Evolutionary conservation across 2,888 invertebrate species (phyloP), one percentile per base, ranked within the genome.

Genomic region (Synergus umbraculus): DNA sequence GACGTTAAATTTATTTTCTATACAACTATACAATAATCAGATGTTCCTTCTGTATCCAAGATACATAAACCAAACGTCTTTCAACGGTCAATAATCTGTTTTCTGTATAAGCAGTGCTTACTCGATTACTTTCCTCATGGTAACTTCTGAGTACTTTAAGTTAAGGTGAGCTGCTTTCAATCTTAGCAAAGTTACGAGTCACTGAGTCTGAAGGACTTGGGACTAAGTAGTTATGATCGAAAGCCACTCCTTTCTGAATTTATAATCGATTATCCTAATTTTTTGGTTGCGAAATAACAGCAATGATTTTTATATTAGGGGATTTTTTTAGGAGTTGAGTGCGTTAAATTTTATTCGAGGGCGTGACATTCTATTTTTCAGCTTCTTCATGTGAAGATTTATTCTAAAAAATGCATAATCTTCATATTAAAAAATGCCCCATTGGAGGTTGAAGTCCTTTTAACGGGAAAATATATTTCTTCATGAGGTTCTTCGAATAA

Each of bases 131-230:
- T 69, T 73, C 73, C 37, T 73, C 54, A 54, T 54, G 73, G 49
- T 49, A 73, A 73, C 54, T 73, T 73, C 73, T 73, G 37, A 37
- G 29, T 54, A 54, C 54, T 73, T 73, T 29, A 54, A 73, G 73
- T 73, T 73, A 73, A 73, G 73, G 73, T 73, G 54, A 73, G 73
- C 73, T 73, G 54, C 73, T 73, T 73, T 54, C 73, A 73, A 37
- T 73, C 73, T 73, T 58, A 49, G 73, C 37, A 73, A 54, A 73
- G 73, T 73, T 37, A 73, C 73, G 54, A 73, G 54, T 73, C 73
- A 73, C 41, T 73, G 73, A 54, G 54, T 54, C 54, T 15, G 73
- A 73, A 73, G 73, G 73, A 73, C 73, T 73, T 73, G 54, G 73
- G 54, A 69, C 73, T 54, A 37, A 37, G 37, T 37, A 73, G 18